Evolutionary conservation across 2,888 invertebrate genomes (phyloP).

Genomic region (Syrista parreyssii): DNA sequence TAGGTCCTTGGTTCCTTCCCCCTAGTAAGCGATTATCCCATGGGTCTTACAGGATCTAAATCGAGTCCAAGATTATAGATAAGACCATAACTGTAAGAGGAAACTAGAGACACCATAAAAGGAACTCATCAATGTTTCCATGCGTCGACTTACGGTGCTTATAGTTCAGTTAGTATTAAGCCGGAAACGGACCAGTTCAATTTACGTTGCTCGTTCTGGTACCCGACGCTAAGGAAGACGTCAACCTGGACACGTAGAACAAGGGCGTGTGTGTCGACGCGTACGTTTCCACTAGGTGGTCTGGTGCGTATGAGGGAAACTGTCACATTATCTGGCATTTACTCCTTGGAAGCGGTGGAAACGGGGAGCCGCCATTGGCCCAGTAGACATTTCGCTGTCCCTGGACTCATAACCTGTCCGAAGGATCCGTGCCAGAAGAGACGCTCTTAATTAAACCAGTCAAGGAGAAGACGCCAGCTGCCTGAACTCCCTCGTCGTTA

Average conservation of each 20-base stretch:
- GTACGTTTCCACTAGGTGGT: neutral
- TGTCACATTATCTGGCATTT: conserved; percentile 40
- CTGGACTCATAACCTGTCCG: conserved; percentile 38
- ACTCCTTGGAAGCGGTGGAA: conserved; percentile 30
- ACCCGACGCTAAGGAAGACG: neutral
- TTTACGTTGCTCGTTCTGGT: neutral
- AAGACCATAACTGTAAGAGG: neutral
- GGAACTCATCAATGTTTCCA: conserved; percentile 1
- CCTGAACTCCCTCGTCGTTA: conserved; percentile 12
- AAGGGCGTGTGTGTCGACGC: conserved; percentile 5
- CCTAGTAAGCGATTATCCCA: neutral
- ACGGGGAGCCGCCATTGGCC: conserved; percentile 31
- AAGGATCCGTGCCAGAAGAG: conserved; percentile 31
- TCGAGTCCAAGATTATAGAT: neutral
- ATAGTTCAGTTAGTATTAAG: neutral
- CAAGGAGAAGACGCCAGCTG: conserved; percentile 29
- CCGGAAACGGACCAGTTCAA: neutral
- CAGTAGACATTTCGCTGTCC: conserved; percentile 35
- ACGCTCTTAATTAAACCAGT: conserved; percentile 49
- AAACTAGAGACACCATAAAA: neutral
- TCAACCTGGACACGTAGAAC: conserved; percentile 1
- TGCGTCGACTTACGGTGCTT: neutral
- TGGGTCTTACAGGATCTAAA: neutral
- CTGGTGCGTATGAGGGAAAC: conserved; percentile 20
- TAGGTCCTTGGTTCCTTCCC: neutral